Evolutionary conservation across 2,888 invertebrate genomes (phyloP).

Genomic region (Papilio elwesi): DNA sequence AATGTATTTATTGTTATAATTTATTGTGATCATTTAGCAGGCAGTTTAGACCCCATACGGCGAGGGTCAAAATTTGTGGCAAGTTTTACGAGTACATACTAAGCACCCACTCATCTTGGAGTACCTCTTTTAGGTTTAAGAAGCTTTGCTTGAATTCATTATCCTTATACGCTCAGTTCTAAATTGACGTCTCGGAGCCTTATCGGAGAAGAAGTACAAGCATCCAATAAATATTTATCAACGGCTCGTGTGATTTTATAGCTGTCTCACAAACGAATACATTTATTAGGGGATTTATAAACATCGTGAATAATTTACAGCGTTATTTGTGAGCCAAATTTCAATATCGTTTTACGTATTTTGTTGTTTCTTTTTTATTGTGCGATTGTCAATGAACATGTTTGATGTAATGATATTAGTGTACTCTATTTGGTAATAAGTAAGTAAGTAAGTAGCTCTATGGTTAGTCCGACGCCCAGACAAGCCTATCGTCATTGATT

Average conservation of each 20-base stretch:
- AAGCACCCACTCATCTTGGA: neutral
- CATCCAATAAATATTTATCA: slow-evolving; percentile 40
- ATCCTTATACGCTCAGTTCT: slow-evolving; percentile 29
- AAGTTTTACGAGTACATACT: neutral
- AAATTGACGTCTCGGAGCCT: slow-evolving; percentile 21
- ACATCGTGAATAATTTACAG: slow-evolving; percentile 35
- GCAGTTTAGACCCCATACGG: neutral
- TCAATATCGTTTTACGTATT: slow-evolving; percentile 1
- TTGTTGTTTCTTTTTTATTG: neutral
- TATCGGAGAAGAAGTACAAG: slow-evolving; percentile 34
- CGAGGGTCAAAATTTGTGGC: neutral
- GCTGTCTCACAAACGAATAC: slow-evolving; percentile 35
- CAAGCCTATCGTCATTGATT: too few species aligned
- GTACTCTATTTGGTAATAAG: too few species aligned
- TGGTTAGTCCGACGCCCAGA: too few species aligned
- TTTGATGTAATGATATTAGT: neutral
- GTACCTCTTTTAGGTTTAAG: slow-evolving; percentile 18
- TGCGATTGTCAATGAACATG: neutral
- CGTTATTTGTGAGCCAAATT: slow-evolving; percentile 27
- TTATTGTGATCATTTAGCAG: neutral
- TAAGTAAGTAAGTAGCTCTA: too few species aligned
- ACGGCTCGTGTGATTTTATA: slow-evolving; percentile 38
- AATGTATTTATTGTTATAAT: neutral
- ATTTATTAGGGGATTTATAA: slow-evolving; percentile 35
- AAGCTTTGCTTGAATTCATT: slow-evolving; percentile 35